Evolutionary conservation across 1,140 invertebrate genomes (phyloP), one percentile per base, ranked within the genome.

Genomic region (Phymorhynchus buccinoides): DNA sequence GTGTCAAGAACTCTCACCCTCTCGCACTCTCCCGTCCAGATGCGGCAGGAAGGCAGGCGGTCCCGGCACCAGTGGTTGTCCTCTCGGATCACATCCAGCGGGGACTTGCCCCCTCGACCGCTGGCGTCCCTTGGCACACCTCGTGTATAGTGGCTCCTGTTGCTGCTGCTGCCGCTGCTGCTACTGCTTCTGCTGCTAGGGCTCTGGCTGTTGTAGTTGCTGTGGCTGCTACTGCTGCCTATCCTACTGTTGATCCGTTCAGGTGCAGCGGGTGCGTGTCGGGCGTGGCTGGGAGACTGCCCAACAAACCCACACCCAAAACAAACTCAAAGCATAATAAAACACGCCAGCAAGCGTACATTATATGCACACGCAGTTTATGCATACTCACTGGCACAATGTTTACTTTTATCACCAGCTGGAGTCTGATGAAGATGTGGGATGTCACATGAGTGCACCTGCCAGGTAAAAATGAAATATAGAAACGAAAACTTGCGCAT

Each of bases 31-130:
- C 41, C 18, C 30, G 22, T 83, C 81, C 81, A 83, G 18, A 27
- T 68, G 22, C 62, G 35, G 81, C 81, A 83, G 62, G 81, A 83
- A 16, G 81, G 81, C 27, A 83, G 66, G n/a, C 81, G 81, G 27
- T 83, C 81, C 0, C 81, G 81, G 37, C 81, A 83, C 80, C 81
- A 83, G 48, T 83, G 81, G 7, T 18, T 71, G 35, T 73, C 62
- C 18, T 32, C 81, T 9, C 66, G 56, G 4, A 83, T 62, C 62
- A 83, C 2, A 18, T 83, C 81, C 56, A 83, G 81, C 1, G 81
- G 81, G 0, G 81, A 83, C 66, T 32, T 35, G 30, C n/a, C 22
- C 18, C 62, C 62, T 4, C 66, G 62, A 12, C 27, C 30, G 37
- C 3, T n/a, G 2, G 42, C 44, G 78, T 80, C 78, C 12, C 48